A percentile compares a stretch with the other conserved stretches of the same genome.
Evolutionary conservation across 1,140 invertebrate species (phyloP).

Genomic region (Temnothorax longispinosus): DNA sequence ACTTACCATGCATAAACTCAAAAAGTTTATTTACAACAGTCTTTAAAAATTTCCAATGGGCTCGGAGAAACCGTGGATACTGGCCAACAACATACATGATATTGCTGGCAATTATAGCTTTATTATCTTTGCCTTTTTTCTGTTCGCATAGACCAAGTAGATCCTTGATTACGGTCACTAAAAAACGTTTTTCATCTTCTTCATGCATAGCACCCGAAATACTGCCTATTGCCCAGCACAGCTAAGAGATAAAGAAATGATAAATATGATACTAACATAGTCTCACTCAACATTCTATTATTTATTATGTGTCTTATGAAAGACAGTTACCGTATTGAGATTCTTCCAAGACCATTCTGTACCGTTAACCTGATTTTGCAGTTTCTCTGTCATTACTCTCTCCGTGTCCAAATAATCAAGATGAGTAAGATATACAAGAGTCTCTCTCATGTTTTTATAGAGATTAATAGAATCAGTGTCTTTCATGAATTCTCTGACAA

Average conservation of each 20-base stretch:
- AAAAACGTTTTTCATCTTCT: constrained; percentile 99
- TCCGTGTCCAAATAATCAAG: constrained; percentile 99
- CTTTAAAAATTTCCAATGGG: constrained; percentile 99
- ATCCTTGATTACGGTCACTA: constrained; percentile 99
- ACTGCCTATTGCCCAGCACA: constrained; percentile 99
- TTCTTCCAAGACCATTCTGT: constrained; percentile 99
- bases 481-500: constrained; percentile 99
- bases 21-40: constrained; percentile 99
- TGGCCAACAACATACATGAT: constrained; percentile 99
- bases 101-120: constrained; percentile 99
- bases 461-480: constrained; percentile 99
- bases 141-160: constrained; percentile 99
- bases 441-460: constrained; percentile 99
- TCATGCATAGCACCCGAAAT: constrained; percentile 99
- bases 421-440: constrained; percentile 99
- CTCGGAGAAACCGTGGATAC: constrained; percentile 98
- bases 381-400: constrained; percentile 99
- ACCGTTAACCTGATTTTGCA: constrained; percentile 99
- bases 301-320: background rate
- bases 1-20: constrained; percentile 99
- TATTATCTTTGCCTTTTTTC: constrained; percentile 99
- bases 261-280: background rate
- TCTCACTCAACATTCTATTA: background rate
- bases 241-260: constrained; percentile 80
- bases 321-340: constrained; percentile 93